Evolutionary conservation across 2,113 vertebrate species (phyloP).

Genomic region (Paralichthys olivaceus): DNA sequence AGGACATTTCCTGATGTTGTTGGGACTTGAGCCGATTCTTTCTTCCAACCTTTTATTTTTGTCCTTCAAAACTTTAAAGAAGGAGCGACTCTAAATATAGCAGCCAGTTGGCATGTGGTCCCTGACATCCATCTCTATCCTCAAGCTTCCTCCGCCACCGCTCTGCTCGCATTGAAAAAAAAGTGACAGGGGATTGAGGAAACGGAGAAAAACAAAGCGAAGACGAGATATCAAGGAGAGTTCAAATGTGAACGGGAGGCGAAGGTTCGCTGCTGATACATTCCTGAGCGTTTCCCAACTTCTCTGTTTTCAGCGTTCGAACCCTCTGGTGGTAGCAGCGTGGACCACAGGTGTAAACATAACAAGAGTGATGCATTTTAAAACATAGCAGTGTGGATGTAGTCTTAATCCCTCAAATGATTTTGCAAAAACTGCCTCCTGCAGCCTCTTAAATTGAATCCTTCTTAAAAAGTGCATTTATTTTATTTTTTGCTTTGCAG

Average conservation of each 20-base stretch:
- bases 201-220: slow-evolving; percentile 34
- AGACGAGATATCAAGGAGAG: slow-evolving; percentile 31
- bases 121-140: slow-evolving; percentile 58
- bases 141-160: slow-evolving; percentile 44
- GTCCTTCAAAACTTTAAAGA: slow-evolving; percentile 66
- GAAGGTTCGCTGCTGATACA: no score
- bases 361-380: no score
- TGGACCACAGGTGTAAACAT: no score
- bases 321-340: no score
- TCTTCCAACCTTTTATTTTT: slow-evolving; percentile 48
- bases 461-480: slow-evolving; percentile 1
- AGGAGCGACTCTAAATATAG: slow-evolving; percentile 71
- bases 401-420: neutral
- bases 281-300: no score
- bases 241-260: slow-evolving; percentile 28
- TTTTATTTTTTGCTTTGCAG: slow-evolving; percentile 36
- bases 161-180: slow-evolving; percentile 30
- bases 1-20: slow-evolving; percentile 52
- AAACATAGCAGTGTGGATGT: no score
- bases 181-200: slow-evolving; percentile 42
- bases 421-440: neutral
- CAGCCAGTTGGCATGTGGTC: slow-evolving; percentile 55
- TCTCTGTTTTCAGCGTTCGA: no score
- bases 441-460: neutral
- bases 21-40: slow-evolving; percentile 31